These are phyloP conservation scores for Dascillus cervinus DNA, from an alignment of 2,888 invertebrate genomes.

Conservation along the genomic window DNA sequence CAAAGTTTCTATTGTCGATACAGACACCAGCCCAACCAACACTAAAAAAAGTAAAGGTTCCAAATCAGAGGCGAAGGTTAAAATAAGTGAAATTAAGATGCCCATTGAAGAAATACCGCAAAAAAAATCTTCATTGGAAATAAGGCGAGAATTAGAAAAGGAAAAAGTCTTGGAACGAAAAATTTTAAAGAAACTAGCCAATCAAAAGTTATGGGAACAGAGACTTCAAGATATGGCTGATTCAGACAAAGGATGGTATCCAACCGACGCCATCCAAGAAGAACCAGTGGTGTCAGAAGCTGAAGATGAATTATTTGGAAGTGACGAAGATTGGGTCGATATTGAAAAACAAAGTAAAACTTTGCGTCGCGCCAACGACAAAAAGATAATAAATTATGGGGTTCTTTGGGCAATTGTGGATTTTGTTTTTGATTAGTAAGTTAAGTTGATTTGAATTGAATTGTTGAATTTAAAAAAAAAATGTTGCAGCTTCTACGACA, in stretches of 20 bases:
- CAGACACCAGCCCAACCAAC: too few relatives aligned
- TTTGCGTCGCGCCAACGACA: slow-evolving; percentile 18
- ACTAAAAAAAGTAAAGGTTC: too few relatives aligned
- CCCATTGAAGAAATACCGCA: too few relatives aligned
- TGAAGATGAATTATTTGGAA: slow-evolving; percentile 5
- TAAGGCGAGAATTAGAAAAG: slow-evolving; percentile 17
- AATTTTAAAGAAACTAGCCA: slow-evolving; percentile 18
- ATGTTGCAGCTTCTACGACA: slow-evolving; percentile 38
- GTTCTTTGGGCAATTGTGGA: slow-evolving; percentile 34
- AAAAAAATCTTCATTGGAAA: too few relatives aligned
- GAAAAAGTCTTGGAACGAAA: slow-evolving; percentile 14
- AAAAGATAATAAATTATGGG: slow-evolving; percentile 30
- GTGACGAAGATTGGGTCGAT: slow-evolving; percentile 6
- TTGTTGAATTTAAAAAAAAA: too few relatives aligned
- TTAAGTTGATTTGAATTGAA: slow-evolving; percentile 4
- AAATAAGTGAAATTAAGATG: too few relatives aligned
- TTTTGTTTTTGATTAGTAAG: slow-evolving; percentile 38
- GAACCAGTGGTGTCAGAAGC: slow-evolving; percentile 1
- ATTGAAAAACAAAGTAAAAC: slow-evolving; percentile 14
- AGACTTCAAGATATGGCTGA: slow-evolving; percentile 28
- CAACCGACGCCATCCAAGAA: slow-evolving; percentile 7
- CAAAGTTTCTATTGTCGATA: too few relatives aligned
- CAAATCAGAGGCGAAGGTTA: too few relatives aligned
- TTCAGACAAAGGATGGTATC: slow-evolving; percentile 29
- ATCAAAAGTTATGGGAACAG: slow-evolving; percentile 32